Evolutionary conservation across 2,113 vertebrate species (phyloP), one percentile per base, ranked within the genome.

Genomic region (Oreochromis aureus): DNA sequence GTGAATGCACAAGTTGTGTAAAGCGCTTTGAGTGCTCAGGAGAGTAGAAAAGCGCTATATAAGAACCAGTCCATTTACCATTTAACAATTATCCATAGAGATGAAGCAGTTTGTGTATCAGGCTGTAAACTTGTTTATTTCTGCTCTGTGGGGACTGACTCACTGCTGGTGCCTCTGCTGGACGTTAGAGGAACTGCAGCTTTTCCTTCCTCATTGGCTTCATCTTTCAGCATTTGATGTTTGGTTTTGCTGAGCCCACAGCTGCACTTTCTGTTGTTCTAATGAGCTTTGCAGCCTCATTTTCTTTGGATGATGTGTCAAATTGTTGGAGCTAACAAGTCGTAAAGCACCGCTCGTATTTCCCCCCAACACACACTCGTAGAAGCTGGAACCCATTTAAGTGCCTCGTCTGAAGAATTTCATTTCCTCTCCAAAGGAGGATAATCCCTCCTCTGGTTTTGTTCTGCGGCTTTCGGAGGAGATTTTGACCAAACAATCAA

Each of bases 401-500:
- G 85, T 92, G 88, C 84, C 86, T 88, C 63, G 11, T 87, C 87
- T 94, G 86, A 89, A 91, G 86, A 93, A 90, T 89, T 91, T 88
- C 16, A 92, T 94, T 93, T 92, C 87, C 88, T 89, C 83, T 84
- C 30, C 41, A 27, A 12, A 30, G 56, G 78, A 36, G 63, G 87
- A 91, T 93, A 90, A 91, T 93, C 91, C 24, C 3, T 19, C 61
- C 53, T 86, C 30, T 61, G 81, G 90, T 90, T 93, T 83, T 87
- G 85, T 90, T 86, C 80, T 3, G 32, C n/a, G 41, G 87, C 86
- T 90, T 92, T 89, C 12, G 44, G 30, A 36, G 13, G 81, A 90
- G 88, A 93, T 93, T 94, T 87, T 27, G 10, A 82, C 34, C 84
- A 80, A 91, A 92, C 92, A 94, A 92, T 91, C 90, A 92, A 91